Percentiles rank a stretch among this genome's conserved stretches.
phyloP scores from a whole-genome alignment of 2,797 vertebrate species.

The Pterois miles region DNA sequence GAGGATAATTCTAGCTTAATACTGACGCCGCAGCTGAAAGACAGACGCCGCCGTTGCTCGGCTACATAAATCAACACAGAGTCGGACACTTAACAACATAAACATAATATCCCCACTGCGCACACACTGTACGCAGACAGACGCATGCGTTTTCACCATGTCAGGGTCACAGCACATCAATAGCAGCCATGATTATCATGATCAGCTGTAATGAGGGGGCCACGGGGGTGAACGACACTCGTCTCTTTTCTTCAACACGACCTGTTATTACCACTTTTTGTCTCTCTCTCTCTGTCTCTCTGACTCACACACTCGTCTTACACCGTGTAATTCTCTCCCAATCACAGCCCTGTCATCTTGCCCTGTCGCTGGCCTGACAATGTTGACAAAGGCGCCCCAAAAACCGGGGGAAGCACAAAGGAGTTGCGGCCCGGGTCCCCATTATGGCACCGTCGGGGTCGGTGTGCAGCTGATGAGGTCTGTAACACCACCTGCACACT shows the following conservation, averaged over 20 bases:
- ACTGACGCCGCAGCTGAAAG: conserved; percentile 33
- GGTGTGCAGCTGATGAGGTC: conserved; percentile 66
- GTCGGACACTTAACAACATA: conserved; percentile 34
- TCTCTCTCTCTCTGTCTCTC: conserved; percentile 27
- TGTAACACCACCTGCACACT: conserved; percentile 24
- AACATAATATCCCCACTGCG: conserved; percentile 10
- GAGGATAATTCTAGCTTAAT: conserved; percentile 69
- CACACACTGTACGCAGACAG: background rate
- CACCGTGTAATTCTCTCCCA: conserved; percentile 69
- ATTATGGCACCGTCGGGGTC: conserved; percentile 46
- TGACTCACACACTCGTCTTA: conserved; percentile 39
- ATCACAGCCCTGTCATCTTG: conserved; percentile 66
- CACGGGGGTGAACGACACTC: conserved; percentile 55
- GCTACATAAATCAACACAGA: conserved; percentile 47
- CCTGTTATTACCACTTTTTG: conserved; percentile 70
- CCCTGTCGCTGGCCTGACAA: conserved; percentile 45
- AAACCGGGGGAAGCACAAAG: conserved; percentile 29
- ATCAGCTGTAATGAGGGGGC: conserved; percentile 73
- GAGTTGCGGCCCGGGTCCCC: conserved; percentile 1
- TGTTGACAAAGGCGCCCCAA: conserved; percentile 33
- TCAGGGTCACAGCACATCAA: conserved; percentile 70
- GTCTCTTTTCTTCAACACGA: conserved; percentile 58
- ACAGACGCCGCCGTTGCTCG: conserved; percentile 35
- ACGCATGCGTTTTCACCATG: conserved; percentile 14
- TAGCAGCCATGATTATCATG: conserved; percentile 69